Evolutionary conservation across 2,888 invertebrate genomes (phyloP), one percentile per base, ranked within the genome.

Genomic region (Drosophila merina): DNA sequence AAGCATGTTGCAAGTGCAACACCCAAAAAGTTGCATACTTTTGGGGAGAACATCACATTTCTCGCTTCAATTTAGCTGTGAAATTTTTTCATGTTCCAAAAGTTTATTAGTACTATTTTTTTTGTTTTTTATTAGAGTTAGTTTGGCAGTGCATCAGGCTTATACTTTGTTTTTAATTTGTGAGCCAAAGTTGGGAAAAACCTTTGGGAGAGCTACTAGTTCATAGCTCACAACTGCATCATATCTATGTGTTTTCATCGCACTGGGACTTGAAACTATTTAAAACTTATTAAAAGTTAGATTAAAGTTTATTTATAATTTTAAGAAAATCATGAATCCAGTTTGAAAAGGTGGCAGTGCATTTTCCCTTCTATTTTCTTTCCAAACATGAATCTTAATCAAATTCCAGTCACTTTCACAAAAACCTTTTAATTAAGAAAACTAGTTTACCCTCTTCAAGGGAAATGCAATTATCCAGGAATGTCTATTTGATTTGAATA

Each of bases 21-120:
- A 36, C 20, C 9, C 10, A 72, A 67, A 75, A 54, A 62, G 67
- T 26, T 67, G 85, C 79, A 81, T 79, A 85, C 79, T 82, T 68
- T 63, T 14, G 33, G 64, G 79, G 58, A 5, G 49, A 6, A n/a
- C 48, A 30, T 4, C 3, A 14, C 38, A 36, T 36, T 0, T 36
- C n/a, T 36, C 36, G n/a, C n/a, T 36, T 6, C n/a, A 48, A 42
- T 20, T 48, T 60, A 47, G 7, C 48, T 9, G 31, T 7, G 42
- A 49, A 66, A 71, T 77, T 63, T 40, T 26, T 40, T 26, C 45
- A 4, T 9, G 9, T 25, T 12, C 7, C 9, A 30, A n/a, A 42
- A 52, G 31, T 64, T 67, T 64, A 64, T 67, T 64, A 64, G 64
- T 38, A 9, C 6, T 1, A 30, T 45, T 64, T 55, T 55, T 26